phyloP scores from a whole-genome alignment of 2,888 invertebrate species.

The Drosophila austrosaltans region DNA sequence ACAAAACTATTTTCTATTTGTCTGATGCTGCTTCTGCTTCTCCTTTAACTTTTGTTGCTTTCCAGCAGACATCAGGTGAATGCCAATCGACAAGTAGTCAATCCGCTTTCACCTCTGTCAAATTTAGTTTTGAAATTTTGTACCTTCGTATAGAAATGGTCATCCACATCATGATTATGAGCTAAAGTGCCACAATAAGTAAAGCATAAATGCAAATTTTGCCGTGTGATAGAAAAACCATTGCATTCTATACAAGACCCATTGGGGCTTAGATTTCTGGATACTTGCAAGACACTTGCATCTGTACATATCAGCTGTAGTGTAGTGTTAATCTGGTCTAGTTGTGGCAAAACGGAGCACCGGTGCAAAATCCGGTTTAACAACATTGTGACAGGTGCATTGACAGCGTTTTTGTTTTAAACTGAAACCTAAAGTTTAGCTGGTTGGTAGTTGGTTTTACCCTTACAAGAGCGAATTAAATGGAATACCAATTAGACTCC shows the following conservation, averaged over 20 bases:
- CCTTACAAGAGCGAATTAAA: background rate
- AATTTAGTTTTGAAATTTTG: constrained; percentile 10
- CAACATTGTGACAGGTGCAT: constrained; percentile 21
- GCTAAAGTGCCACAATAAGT: constrained; percentile 4
- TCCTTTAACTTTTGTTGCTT: constrained; percentile 7
- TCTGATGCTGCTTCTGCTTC: constrained; percentile 6
- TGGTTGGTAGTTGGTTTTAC: background rate
- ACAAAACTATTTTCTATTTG: background rate
- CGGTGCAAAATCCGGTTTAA: constrained; percentile 17
- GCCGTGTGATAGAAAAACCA: background rate
- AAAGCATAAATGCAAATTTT: background rate
- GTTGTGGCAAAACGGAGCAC: constrained; percentile 10
- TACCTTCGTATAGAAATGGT: constrained; percentile 24
- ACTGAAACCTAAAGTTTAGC: background rate
- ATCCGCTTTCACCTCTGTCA: constrained; percentile 47
- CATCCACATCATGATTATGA: constrained; percentile 5
- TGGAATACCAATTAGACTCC: constrained; percentile 7
- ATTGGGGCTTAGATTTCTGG: background rate
- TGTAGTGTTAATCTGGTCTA: constrained; percentile 10
- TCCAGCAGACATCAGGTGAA: constrained; percentile 4
- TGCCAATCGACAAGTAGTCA: constrained; percentile 28
- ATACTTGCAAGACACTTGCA: background rate
- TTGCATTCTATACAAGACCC: background rate
- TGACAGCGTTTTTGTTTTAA: constrained; percentile 12
- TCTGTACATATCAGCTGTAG: background rate